Base-by-base conservation (phyloP, 2,888 invertebrate species). In the Dioctria rufipes region DNA sequence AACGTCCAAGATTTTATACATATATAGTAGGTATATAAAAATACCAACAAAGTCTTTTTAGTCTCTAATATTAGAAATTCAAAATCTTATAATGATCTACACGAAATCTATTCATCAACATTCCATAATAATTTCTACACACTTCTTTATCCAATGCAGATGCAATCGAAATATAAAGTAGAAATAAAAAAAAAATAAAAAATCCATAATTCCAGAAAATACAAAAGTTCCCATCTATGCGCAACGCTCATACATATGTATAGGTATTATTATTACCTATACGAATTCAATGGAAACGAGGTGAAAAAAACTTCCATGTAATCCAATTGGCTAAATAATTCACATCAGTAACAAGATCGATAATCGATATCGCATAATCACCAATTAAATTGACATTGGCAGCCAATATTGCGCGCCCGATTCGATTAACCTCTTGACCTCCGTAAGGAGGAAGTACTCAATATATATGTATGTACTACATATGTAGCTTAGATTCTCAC, bases 351-450 rank as follows among this genome's bases (percentile, higher is more conserved):
- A 73, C 73, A 40, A 73, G 73, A 73, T 73, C 60, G 40, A 42
- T 60, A 73, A 73, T 73, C 40, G 60, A 58, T 60, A 73, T 73
- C 73, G 73, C 58, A 60, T 73, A 73, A 73, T 73, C 60, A 58
- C 58, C 73, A 73, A 73, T 73, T 73, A 73, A 73, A 73, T 73
- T 73, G 73, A 73, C 73, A 73, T 73, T 73, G 73, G 73, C 73
- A 73, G 42, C 73, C 73, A 73, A 73, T 73, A 58, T 51, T 60
- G 73, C 13, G 46, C 11, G 40, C 60, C 58, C 60, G 60, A 73
- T 73, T 73, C 73, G 73, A 73, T 73, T 73, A 73, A 73, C 73
- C 73, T 43, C 42, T 42, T 9, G 73, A 49, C 58, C 42, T 25
- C 42, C 13, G 60, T 42, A 73, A 58, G 58, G 37, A 73, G 73